phyloP scores from a whole-genome alignment of 1,140 invertebrate species.

The Apis dorsata region DNA sequence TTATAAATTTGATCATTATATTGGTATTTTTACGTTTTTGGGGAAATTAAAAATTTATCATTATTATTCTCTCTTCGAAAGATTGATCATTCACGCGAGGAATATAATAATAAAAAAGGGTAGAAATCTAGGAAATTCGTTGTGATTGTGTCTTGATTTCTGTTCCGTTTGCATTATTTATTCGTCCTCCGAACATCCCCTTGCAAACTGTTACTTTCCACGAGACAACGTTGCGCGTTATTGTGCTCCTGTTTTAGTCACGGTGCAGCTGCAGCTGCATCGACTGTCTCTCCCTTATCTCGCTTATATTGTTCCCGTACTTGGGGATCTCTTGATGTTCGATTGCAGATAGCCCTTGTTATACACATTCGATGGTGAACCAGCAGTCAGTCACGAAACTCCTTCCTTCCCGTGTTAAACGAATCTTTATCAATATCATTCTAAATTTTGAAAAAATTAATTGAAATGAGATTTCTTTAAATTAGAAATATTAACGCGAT shows the following conservation, averaged over 20 bases:
- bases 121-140: background rate
- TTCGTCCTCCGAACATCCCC: background rate
- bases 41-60: no score
- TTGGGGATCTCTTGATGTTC: background rate
- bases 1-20: no score
- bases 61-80: no score
- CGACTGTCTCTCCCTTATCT: constrained; percentile 1
- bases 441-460: no score
- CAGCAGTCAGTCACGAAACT: background rate
- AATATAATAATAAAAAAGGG: background rate
- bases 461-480: no score
- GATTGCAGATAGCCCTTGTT: background rate
- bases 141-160: background rate
- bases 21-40: no score
- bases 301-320: background rate
- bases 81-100: no score
- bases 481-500: no score
- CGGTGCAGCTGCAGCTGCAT: background rate
- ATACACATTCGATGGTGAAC: background rate
- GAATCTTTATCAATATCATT: background rate
- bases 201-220: background rate
- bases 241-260: background rate
- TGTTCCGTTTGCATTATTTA: background rate
- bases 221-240: background rate
- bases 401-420: no score